Conservation (phyloP, 2,888 invertebrate genomes). For the Stomorhina lunata region DNA sequence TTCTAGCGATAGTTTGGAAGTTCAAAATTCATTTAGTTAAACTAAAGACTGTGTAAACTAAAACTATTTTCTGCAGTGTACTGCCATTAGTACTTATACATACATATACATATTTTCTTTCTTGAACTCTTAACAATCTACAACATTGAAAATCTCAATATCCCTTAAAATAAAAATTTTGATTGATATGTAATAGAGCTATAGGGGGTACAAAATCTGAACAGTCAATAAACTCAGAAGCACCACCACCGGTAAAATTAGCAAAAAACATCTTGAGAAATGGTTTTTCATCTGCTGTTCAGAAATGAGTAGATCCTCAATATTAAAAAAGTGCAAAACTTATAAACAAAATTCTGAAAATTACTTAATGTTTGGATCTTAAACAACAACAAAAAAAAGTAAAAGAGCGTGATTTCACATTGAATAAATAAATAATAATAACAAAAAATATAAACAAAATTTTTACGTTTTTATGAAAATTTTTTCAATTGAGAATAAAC, state of each 20-base stretch:
- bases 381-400: conserved; percentile 17
- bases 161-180: conserved; percentile 17
- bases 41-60: conserved; percentile 10
- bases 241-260: conserved; percentile 2
- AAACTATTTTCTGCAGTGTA: conserved; percentile 1
- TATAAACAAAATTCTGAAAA: background rate
- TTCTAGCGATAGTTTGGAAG: no score
- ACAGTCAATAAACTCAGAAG: conserved; percentile 16
- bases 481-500: conserved; percentile 63
- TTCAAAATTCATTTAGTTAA: no score
- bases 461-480: conserved; percentile 57
- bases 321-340: conserved; percentile 3
- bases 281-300: background rate
- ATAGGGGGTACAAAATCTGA: conserved; percentile 17
- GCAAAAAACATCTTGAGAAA: background rate
- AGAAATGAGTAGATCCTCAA: conserved; percentile 17
- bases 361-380: conserved; percentile 26
- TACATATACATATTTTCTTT: no score
- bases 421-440: conserved; percentile 41
- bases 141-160: background rate
- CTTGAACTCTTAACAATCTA: background rate
- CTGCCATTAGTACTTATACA: background rate
- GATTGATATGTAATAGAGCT: conserved; percentile 47
- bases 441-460: conserved; percentile 63
- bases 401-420: conserved; percentile 49